Base-by-base conservation (phyloP, 2,888 invertebrate species). In the Chydorus sphaericus region DNA sequence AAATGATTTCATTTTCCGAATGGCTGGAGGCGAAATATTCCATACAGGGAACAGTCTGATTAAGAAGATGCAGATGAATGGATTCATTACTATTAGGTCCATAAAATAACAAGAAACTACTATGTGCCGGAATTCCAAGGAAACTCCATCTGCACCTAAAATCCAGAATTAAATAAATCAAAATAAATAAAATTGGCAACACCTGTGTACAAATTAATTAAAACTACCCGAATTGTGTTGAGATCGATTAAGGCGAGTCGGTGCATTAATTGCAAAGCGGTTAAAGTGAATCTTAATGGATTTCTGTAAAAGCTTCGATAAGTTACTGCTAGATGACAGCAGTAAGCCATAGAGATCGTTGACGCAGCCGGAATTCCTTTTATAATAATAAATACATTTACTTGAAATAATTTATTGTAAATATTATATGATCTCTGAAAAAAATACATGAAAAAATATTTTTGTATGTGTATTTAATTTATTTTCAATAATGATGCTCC, bases 21-120 rank as follows among this genome's bases (percentile, higher is more conserved):
- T 88, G 85, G 65, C 82, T 80, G 56, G 85, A 81, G 29, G 87
- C 82, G 65, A 90, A 88, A 71, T 83, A 87, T 14, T 90, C 90
- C 38, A 89, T 80, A 52, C 86, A 78, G 33, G 79, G 75, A 63
- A 91, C 84, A 55, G 89, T 79, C 65, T 87, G 84, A 66, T 85
- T 77, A 58, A 90, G 79, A 63, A 90, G 78, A 65, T 78, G 75
- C 70, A 80, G 67, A 69, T 14, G 26, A 62, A 61, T 26, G 60
- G 60, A 60, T 37, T 66, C 62, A n/a, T n/a, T n/a, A 66, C 76
- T 74, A 63, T 78, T 77, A 62, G 67, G 75, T 60, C 67, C 75
- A 66, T 70, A 77, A 74, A 85, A 85, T 61, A 91, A 77, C 55
- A 91, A 74, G 65, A 88, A 81, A 58, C 85, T 83, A 33, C 81